A percentile compares a stretch with the other conserved stretches of the same genome.
Evolutionary conservation across 2,888 invertebrate species (phyloP).

Genomic region (Lobophora halterata): DNA sequence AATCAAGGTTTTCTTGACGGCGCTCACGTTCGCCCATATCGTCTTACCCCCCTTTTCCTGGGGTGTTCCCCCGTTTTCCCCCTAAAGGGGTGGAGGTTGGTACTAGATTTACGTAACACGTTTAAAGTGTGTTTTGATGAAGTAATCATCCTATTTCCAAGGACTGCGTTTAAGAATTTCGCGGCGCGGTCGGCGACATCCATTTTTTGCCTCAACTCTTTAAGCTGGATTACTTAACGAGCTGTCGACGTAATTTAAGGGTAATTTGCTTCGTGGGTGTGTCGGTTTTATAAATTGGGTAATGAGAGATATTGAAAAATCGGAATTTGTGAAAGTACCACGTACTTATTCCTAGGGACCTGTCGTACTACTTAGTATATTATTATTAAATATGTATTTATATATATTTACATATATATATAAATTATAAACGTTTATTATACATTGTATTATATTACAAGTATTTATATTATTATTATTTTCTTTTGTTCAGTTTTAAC

Average conservation of each 20-base stretch:
- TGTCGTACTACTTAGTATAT: too few relatives aligned
- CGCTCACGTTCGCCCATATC: slow-evolving; percentile 81
- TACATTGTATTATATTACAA: too few relatives aligned
- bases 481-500: too few relatives aligned
- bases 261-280: slow-evolving; percentile 41
- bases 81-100: slow-evolving; percentile 63
- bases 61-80: slow-evolving; percentile 48
- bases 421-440: too few relatives aligned
- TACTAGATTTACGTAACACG: slow-evolving; percentile 81
- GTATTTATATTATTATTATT: too few relatives aligned
- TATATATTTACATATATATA: too few relatives aligned
- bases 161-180: slow-evolving; percentile 79
- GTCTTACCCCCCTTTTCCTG: slow-evolving; percentile 76
- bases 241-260: slow-evolving; percentile 58
- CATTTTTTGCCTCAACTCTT: slow-evolving; percentile 67
- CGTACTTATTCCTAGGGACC: too few relatives aligned
- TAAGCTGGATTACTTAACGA: slow-evolving; percentile 73
- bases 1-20: slow-evolving; percentile 82
- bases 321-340: background rate
- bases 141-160: slow-evolving; percentile 80
- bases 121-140: slow-evolving; percentile 82
- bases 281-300: background rate
- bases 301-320: background rate
- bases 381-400: too few relatives aligned
- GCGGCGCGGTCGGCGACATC: slow-evolving; percentile 67